Base-by-base conservation (phyloP, 2,888 invertebrate genomes). In the Masnerella sp. region DNA sequence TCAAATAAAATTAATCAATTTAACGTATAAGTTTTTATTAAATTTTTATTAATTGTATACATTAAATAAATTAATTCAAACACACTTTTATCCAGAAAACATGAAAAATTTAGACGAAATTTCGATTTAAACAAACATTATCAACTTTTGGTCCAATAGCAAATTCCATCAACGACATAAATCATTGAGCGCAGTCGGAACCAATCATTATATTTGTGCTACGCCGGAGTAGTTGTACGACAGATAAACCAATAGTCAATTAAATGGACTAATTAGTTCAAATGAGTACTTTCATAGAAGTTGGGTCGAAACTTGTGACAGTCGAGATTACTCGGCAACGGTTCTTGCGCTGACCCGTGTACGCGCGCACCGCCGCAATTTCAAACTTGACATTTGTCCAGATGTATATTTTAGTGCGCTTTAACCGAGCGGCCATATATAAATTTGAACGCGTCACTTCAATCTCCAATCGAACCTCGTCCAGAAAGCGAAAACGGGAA, bases 261-360 rank as follows among this genome's bases (percentile, higher is more conserved):
- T 71, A 71, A 71, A 65, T 40, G 52, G 47, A 71, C 71, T 71
- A 71, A 71, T 71, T 71, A 71, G 59, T 59, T 71, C 64, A 65
- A 71, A 71, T 71, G 65, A 71, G 59, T 65, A 65, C 64, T 71
- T 71, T 59, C 65, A 7, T 25, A 17, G 71, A 59, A 71, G 71
- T 62, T 62, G 15, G 51, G 17, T 28, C 47, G 65, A 65, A 71
- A 64, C 52, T 65, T 71, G 65, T 18, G 52, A 45, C 18, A 58
- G 64, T 58, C 20, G 70, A 58, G 64, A 58, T 64, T 71, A 71
- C 45, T 64, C 30, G 51, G 38, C 8, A 36, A 45, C 43, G 20
- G 64, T 45, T 64, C 58, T 71, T 58, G 64, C 42, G 47, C 12
- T 71, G 71, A 71, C 64, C 71, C 30, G 25, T n/a, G 43, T 52